Evolutionary conservation across 2,797 vertebrate genomes (phyloP).

Genomic region (Platalea minor): DNA sequence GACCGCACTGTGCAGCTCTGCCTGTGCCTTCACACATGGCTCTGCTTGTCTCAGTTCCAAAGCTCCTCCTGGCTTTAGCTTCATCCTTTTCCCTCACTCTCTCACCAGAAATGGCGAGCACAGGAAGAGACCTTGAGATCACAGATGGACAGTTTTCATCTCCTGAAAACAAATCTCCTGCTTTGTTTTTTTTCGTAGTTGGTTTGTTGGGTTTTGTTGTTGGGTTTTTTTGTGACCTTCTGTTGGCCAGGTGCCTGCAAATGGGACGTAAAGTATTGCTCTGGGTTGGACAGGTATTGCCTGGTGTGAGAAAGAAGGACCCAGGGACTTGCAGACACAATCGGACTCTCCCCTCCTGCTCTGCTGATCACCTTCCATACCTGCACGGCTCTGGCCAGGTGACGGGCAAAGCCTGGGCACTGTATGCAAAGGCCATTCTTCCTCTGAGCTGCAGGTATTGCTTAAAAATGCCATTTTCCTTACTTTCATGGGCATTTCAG

Average conservation of each 20-base stretch:
- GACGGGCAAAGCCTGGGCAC: neutral
- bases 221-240: neutral
- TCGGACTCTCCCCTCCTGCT: neutral
- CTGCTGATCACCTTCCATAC: neutral
- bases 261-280: neutral
- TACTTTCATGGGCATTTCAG: neutral
- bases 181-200: neutral
- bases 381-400: neutral
- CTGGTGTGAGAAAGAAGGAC: neutral
- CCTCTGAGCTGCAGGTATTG: neutral
- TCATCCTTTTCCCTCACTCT: neutral
- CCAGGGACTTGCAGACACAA: neutral
- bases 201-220: neutral
- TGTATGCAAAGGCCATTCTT: neutral
- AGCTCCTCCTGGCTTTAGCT: neutral
- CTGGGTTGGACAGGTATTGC: neutral
- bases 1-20: rapidly evolving
- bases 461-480: neutral
- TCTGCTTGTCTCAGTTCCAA: neutral
- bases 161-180: neutral
- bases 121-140: neutral
- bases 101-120: neutral
- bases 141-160: neutral
- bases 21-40: neutral
- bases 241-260: neutral